A percentile compares a stretch with the other conserved stretches of the same genome.
Evolutionary conservation across 2,797 vertebrate genomes (phyloP).

Genomic region (Staurois parvus): DNA sequence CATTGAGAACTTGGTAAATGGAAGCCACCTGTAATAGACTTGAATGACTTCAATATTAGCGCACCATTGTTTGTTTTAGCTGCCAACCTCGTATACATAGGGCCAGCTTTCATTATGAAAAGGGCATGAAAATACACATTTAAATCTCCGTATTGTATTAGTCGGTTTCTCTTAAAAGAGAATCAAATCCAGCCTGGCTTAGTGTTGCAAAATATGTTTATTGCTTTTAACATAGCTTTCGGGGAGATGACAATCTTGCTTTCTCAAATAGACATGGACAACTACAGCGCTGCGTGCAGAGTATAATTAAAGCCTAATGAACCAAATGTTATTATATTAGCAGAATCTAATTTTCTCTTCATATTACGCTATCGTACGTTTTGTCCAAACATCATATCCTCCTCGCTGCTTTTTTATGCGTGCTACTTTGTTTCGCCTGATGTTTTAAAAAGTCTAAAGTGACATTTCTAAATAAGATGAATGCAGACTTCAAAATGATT

Average conservation of each 20-base stretch:
- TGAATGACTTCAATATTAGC: neutral
- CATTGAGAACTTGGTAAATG: slow-evolving; percentile 41
- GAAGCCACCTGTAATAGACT: slow-evolving; percentile 46
- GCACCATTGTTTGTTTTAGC: slow-evolving; percentile 28
- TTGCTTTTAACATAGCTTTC: slow-evolving; percentile 53
- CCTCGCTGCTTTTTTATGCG: slow-evolving; percentile 35
- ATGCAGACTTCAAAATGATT: slow-evolving; percentile 63
- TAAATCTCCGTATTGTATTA: slow-evolving; percentile 19
- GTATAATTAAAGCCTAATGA: slow-evolving; percentile 61
- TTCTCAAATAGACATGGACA: slow-evolving; percentile 56
- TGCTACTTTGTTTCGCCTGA: slow-evolving; percentile 56
- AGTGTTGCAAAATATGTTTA: slow-evolving; percentile 38
- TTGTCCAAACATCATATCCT: slow-evolving; percentile 42
- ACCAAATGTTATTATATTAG: slow-evolving; percentile 59
- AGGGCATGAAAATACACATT: neutral
- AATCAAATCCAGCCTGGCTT: slow-evolving; percentile 24
- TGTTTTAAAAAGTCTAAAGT: slow-evolving; percentile 68
- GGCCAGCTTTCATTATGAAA: neutral
- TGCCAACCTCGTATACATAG: slow-evolving; percentile 17
- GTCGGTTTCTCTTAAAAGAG: neutral
- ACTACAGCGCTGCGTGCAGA: slow-evolving; percentile 43
- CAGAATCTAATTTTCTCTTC: slow-evolving; percentile 54
- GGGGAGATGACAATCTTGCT: slow-evolving; percentile 54
- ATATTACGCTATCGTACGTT: slow-evolving; percentile 40
- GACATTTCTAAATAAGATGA: slow-evolving; percentile 69